phyloP scores from a whole-genome alignment of 2,113 vertebrate genomes.

The Nerophis ophidion region DNA sequence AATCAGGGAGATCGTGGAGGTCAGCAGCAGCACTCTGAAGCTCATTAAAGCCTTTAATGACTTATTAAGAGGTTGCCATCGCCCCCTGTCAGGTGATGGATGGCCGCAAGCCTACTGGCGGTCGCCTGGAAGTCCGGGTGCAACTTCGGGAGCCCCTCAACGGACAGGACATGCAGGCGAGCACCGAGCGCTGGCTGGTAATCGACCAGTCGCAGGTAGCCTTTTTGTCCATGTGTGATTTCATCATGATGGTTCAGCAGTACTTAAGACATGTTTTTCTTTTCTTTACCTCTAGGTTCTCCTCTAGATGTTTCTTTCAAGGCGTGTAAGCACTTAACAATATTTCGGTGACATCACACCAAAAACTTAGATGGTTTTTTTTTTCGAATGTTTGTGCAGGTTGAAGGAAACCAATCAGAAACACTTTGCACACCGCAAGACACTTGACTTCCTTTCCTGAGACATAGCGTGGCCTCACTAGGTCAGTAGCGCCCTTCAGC shows the following conservation, averaged over 20 bases:
- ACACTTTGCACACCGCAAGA: constrained; percentile 51
- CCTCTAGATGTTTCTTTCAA: constrained; percentile 28
- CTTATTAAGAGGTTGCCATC: neutral
- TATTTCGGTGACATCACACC: neutral
- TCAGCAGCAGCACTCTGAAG: constrained; percentile 30
- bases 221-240: neutral
- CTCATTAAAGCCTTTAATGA: neutral
- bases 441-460: constrained; percentile 12
- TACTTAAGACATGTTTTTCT: neutral
- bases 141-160: constrained; percentile 89
- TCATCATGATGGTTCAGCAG: no score
- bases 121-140: constrained; percentile 87
- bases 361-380: neutral
- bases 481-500: neutral
- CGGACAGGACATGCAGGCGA: constrained; percentile 83
- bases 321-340: neutral
- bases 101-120: constrained; percentile 88
- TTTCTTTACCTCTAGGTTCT: constrained; percentile 21
- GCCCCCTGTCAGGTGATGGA: constrained; percentile 80
- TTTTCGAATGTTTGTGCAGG: constrained; percentile 10
- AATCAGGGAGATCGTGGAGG: constrained; percentile 91
- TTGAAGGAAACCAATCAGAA: constrained; percentile 25
- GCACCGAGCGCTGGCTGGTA: constrained; percentile 89
- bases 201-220: constrained; percentile 73
- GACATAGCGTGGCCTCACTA: neutral